phyloP scores from a whole-genome alignment of 2,888 invertebrate genomes.

The Ormia ochracea region DNA sequence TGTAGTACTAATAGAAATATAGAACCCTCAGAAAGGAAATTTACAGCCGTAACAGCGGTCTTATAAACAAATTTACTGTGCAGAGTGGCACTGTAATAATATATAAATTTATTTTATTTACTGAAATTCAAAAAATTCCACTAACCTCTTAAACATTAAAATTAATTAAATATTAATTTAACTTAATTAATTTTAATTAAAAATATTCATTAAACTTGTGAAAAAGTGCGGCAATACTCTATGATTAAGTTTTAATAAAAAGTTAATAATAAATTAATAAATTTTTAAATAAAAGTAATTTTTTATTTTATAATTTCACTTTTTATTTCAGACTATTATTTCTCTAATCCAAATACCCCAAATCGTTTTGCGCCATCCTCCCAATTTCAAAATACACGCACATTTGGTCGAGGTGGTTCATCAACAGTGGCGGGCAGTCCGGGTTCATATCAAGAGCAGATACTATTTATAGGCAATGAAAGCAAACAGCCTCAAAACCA shows the following conservation, averaged over 20 bases:
- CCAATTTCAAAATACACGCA: slow-evolving; percentile 67
- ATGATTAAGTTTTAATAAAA: neutral
- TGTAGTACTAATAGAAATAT: too few relatives aligned
- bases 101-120: too few relatives aligned
- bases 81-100: too few relatives aligned
- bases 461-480: slow-evolving; percentile 73
- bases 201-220: too few relatives aligned
- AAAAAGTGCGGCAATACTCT: too few relatives aligned
- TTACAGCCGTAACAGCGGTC: too few relatives aligned
- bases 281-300: neutral
- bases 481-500: slow-evolving; percentile 65
- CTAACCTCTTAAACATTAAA: too few relatives aligned
- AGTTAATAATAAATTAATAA: neutral
- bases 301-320: slow-evolving; percentile 43
- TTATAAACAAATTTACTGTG: too few relatives aligned
- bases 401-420: slow-evolving; percentile 1
- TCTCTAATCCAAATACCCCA: slow-evolving; percentile 70
- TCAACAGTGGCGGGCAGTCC: slow-evolving; percentile 66
- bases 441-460: slow-evolving; percentile 75
- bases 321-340: slow-evolving; percentile 74
- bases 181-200: too few relatives aligned
- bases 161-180: too few relatives aligned
- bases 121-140: too few relatives aligned
- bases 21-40: too few relatives aligned
- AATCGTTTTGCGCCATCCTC: slow-evolving; percentile 76